Conservation (phyloP, 2,113 vertebrate genomes). For the Plecotus auritus region DNA sequence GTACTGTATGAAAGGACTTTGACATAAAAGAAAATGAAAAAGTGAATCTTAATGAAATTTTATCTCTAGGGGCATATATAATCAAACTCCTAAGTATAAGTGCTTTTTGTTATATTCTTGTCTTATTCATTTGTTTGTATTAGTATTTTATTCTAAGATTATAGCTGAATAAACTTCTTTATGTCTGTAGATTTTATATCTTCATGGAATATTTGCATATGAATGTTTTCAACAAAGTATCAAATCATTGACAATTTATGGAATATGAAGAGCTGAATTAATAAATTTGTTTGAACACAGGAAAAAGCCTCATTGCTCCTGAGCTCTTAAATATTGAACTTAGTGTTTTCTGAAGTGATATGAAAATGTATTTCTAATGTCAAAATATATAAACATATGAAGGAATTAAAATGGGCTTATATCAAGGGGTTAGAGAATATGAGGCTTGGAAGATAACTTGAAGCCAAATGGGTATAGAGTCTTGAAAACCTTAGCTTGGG, state of each 20-base stretch:
- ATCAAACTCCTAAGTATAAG: not conserved
- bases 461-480: not conserved
- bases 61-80: not conserved
- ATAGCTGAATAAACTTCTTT: not conserved
- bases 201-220: not conserved
- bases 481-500: not conserved
- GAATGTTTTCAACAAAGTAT: conserved; percentile 37
- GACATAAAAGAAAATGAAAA: not conserved
- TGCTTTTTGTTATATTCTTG: conserved; percentile 14
- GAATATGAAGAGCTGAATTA: not conserved
- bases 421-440: not conserved
- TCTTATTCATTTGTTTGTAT: conserved; percentile 7
- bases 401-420: not conserved
- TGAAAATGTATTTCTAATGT: not conserved
- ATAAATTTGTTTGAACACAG: not conserved
- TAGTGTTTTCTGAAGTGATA: not conserved
- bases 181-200: not conserved
- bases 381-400: not conserved
- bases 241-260: conserved; percentile 22
- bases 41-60: conserved; percentile 35
- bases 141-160: conserved; percentile 15
- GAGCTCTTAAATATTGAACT: not conserved
- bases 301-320: not conserved
- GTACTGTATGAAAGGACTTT: not conserved
- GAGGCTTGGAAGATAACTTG: not conserved